A percentile compares a stretch with the other conserved stretches of the same genome.
Evolutionary conservation across 2,113 vertebrate genomes (phyloP).

Genomic region (Zosterops japonicus): DNA sequence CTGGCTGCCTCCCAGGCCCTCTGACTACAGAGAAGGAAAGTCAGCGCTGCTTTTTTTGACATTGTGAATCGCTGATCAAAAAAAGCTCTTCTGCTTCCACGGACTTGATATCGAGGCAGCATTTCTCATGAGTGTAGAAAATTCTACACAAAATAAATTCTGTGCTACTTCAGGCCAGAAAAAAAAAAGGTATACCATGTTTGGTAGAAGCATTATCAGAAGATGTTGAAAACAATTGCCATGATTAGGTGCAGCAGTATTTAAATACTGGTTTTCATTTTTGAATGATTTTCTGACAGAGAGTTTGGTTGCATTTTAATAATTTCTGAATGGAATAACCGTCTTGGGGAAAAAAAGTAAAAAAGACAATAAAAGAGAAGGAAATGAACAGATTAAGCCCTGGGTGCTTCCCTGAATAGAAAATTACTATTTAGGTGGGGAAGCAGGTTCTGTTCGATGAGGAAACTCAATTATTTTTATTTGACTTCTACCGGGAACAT

Average conservation of each 20-base stretch:
- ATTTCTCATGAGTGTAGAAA: neutral
- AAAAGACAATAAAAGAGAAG: neutral
- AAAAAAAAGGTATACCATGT: neutral
- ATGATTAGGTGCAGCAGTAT: neutral
- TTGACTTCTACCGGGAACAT: conserved; percentile 11
- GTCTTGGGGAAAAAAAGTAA: accelerated
- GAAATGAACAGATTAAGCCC: neutral
- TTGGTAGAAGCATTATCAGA: neutral
- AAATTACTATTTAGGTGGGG: neutral
- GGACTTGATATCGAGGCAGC: neutral
- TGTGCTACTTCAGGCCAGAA: neutral
- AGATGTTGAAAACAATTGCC: neutral
- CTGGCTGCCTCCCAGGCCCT: neutral
- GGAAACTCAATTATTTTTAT: neutral
- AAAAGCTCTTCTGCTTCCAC: neutral
- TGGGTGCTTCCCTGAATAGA: neutral
- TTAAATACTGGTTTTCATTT: neutral
- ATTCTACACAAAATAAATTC: neutral
- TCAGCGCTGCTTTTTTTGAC: neutral
- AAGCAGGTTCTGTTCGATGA: neutral
- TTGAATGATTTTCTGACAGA: neutral
- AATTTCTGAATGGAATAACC: neutral
- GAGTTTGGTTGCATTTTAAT: neutral
- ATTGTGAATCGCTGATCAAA: neutral
- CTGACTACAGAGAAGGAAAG: neutral